phyloP scores from a whole-genome alignment of 1,140 invertebrate genomes.

The Zaprionus inermis region DNA sequence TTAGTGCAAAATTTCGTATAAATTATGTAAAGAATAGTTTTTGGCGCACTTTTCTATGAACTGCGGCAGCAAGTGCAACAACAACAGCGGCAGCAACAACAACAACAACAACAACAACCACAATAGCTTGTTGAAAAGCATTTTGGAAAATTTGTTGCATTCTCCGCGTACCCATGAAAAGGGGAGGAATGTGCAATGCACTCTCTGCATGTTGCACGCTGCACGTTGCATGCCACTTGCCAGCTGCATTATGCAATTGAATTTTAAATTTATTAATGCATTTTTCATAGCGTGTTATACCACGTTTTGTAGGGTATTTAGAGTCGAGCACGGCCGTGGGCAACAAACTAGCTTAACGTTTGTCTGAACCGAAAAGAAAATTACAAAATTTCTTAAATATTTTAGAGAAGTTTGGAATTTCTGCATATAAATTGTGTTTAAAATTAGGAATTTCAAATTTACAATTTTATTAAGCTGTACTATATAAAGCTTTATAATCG shows the following conservation, averaged over 20 bases:
- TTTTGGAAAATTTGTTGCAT: conserved; percentile 35
- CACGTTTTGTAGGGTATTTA: conserved; percentile 5
- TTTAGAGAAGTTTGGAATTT: neutral
- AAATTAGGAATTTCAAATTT: no score
- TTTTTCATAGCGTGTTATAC: conserved; percentile 5
- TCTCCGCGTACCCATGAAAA: neutral
- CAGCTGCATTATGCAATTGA: conserved; percentile 68
- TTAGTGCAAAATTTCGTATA: conserved; percentile 79
- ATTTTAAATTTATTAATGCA: conserved; percentile 64
- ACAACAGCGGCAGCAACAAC: neutral
- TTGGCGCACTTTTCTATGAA: conserved; percentile 73
- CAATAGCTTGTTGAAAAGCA: conserved; percentile 28
- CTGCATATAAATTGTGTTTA: neutral
- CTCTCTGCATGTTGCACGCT: neutral
- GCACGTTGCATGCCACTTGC: conserved; percentile 29
- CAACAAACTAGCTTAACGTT: neutral
- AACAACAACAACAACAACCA: neutral
- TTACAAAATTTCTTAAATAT: accelerated
- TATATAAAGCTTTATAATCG: no score
- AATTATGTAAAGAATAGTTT: conserved; percentile 82
- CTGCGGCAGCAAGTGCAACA: conserved; percentile 19
- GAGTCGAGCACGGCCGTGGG: neutral
- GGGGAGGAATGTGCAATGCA: neutral
- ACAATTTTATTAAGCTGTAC: no score
- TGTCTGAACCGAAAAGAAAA: neutral